phyloP scores from a whole-genome alignment of 2,113 vertebrate genomes.

The Sander vitreus region DNA sequence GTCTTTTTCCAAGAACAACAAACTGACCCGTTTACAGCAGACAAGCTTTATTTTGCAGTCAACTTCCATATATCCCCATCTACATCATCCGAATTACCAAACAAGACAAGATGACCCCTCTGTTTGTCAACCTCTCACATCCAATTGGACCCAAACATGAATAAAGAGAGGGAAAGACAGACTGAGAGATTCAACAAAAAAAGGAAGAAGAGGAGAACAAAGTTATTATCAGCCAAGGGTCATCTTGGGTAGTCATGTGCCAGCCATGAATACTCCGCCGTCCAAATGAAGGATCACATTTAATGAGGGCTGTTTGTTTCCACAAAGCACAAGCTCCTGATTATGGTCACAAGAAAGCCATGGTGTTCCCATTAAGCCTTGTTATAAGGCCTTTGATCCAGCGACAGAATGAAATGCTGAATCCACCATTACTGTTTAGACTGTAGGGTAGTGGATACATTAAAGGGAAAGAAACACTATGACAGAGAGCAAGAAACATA shows the following conservation, averaged over 20 bases:
- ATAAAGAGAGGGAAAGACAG: slow-evolving; percentile 23
- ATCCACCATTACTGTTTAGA: slow-evolving; percentile 36
- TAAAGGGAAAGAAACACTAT: slow-evolving; percentile 16
- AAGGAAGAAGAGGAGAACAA: slow-evolving; percentile 37
- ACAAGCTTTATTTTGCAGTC: slow-evolving; percentile 51
- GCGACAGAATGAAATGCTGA: slow-evolving; percentile 34
- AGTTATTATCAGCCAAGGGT: slow-evolving; percentile 55
- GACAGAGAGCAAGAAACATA: slow-evolving; percentile 6
- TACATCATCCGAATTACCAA: slow-evolving; percentile 56
- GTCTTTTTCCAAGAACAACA: slow-evolving; percentile 24
- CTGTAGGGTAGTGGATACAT: slow-evolving; percentile 16
- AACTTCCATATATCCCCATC: slow-evolving; percentile 31
- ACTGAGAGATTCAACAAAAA: slow-evolving; percentile 7
- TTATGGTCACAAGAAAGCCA: slow-evolving; percentile 77
- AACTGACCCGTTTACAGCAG: slow-evolving; percentile 22
- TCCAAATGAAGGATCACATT: slow-evolving; percentile 65
- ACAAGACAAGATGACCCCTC: slow-evolving; percentile 49
- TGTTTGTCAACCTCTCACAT: slow-evolving; percentile 68
- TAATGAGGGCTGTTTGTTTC: slow-evolving; percentile 73
- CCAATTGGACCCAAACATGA: slow-evolving; percentile 45
- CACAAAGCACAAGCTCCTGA: slow-evolving; percentile 72
- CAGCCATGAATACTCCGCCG: slow-evolving; percentile 37
- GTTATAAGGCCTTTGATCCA: slow-evolving; percentile 69
- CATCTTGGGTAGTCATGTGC: slow-evolving; percentile 60
- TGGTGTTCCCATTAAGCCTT: slow-evolving; percentile 70